Conservation (phyloP, 2,888 invertebrate species). For the Phortica magna region DNA sequence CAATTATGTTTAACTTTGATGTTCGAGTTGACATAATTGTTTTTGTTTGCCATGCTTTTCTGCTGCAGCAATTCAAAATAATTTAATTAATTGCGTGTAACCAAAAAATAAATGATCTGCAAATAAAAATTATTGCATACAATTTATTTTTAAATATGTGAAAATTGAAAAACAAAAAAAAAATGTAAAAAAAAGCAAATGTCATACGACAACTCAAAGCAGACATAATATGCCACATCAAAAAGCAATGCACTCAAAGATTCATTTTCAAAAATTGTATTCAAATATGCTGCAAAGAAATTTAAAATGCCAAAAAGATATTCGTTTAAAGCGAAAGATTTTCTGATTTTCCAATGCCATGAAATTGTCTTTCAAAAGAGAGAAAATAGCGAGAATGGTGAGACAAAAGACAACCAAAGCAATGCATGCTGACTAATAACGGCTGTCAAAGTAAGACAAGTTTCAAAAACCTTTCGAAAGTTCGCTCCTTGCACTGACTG, state of each 20-base stretch:
- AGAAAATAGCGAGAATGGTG: neutral
- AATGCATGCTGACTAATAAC: neutral
- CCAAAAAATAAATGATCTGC: constrained; percentile 53
- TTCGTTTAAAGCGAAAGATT: too few relatives aligned
- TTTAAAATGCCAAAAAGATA: neutral
- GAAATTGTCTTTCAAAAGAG: neutral
- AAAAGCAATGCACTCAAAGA: neutral
- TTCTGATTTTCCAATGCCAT: neutral
- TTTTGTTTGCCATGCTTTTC: too few relatives aligned
- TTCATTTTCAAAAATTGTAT: neutral
- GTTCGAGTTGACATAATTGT: too few relatives aligned
- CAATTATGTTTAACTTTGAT: too few relatives aligned
- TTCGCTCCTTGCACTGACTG: neutral
- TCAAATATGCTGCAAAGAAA: neutral
- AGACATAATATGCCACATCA: constrained; percentile 6
- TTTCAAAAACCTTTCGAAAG: neutral
- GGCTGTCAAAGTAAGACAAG: neutral
- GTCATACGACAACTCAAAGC: neutral
- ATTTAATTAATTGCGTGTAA: constrained; percentile 57
- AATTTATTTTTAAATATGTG: constrained; percentile 51
- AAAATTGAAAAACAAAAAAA: constrained; percentile 25
- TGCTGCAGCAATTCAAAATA: constrained; percentile 15
- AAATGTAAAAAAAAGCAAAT: neutral
- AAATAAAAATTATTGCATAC: constrained; percentile 40
- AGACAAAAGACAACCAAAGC: neutral